Evolutionary conservation across 2,888 invertebrate genomes (phyloP).

Genomic region (Cryptocheilus praepositus): DNA sequence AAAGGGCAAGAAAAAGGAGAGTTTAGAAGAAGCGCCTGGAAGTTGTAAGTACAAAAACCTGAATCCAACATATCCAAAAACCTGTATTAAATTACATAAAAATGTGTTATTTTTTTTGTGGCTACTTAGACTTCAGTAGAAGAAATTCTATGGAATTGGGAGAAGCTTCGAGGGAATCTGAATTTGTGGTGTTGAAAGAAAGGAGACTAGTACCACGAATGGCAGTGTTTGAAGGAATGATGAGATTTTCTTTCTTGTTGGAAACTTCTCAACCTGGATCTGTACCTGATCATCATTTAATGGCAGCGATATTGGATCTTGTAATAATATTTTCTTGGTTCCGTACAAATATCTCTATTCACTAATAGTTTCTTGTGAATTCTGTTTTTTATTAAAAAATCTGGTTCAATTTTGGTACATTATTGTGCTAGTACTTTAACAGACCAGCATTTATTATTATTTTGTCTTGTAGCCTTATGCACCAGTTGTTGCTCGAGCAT

Average conservation of each 20-base stretch:
- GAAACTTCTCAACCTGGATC: slow-evolving; percentile 97
- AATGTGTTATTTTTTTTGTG: not conserved
- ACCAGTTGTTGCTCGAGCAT: slow-evolving; percentile 94
- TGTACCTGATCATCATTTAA: slow-evolving; percentile 96
- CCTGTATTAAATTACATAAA: not conserved
- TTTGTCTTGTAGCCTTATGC: slow-evolving; percentile 85
- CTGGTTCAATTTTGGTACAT: no score
- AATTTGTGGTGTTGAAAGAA: slow-evolving; percentile 91
- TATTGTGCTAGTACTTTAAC: no score
- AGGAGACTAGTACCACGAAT: slow-evolving; percentile 87
- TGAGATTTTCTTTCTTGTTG: slow-evolving; percentile 91
- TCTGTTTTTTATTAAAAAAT: no score
- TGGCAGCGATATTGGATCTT: slow-evolving; percentile 95
- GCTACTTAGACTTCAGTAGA: slow-evolving; percentile 81
- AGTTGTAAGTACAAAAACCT: slow-evolving; percentile 78
- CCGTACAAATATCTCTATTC: no score
- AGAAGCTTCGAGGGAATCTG: slow-evolving; percentile 88
- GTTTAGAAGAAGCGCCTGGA: slow-evolving; percentile 89
- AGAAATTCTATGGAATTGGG: slow-evolving; percentile 89
- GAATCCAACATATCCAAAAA: not conserved
- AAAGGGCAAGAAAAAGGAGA: slow-evolving; percentile 92
- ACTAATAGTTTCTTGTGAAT: no score
- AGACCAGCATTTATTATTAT: no score
- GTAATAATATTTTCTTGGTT: no score
- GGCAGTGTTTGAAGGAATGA: slow-evolving; percentile 90